Evolutionary conservation across 23 tunicate genomes (phyloP), one percentile per base, ranked within the genome.

Genomic region (Oikopleura dioica): DNA sequence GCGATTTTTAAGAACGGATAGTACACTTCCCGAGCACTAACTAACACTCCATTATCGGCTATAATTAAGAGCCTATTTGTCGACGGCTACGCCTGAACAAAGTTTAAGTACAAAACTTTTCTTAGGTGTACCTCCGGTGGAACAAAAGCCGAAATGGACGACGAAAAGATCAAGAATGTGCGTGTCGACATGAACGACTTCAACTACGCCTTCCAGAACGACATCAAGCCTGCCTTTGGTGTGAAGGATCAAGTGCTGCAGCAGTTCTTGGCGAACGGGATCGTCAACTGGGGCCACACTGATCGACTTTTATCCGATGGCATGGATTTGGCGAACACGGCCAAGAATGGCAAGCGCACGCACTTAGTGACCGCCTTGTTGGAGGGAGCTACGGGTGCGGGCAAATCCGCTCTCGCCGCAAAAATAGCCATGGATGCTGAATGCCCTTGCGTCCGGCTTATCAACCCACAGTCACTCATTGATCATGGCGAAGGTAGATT

Each of bases 211-310:
- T 68, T 91, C 69, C 92, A 91, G 69, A 91, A 91, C 59, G 97
- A 91, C 69, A 85, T 91, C 32, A 91, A 91, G 58, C 97, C 97
- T 0, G 97, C 97, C 31, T 91, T 84, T 59, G 97, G 97, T 2
- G 63, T 84, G 26, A 85, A 91, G 76, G 97, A 91, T 68, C 87
- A 91, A 51, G 97, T 84, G 38, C 50, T 91, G 28, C 84, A 85
- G 50, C 69, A 83, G 36, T 91, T 59, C 76, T 84, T 91, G 97
- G 78, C 92, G 35, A 91, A 91, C 38, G 97, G 97, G 36, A 80
- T 91, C 35, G 68, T 85, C 30, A 85, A 77, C 78, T 79, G 34
- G 72, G 81, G 72, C 0, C 12, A 59, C 23, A 0, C 21, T 77
- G 0, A 59, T 0, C 12, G 21, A n/a, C 21, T 0, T 0, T 76